Conservation (phyloP, 2,113 vertebrate genomes). For the Desmodus rotundus region DNA sequence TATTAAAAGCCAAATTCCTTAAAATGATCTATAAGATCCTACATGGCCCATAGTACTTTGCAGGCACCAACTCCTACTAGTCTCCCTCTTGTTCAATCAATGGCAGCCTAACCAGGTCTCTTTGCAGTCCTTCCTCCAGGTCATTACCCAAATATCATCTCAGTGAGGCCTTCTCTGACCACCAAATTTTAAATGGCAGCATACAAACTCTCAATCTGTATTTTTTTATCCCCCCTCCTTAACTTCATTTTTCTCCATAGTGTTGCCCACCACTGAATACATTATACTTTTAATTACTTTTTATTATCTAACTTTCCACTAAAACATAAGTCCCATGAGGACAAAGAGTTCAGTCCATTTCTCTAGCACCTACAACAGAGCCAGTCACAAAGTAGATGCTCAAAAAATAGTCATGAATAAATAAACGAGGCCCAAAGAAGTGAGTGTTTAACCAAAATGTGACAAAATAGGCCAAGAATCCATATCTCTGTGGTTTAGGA, state of each 20-base stretch:
- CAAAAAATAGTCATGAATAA: neutral
- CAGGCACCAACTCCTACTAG: neutral
- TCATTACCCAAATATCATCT: neutral
- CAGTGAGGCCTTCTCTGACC: neutral
- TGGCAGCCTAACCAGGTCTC: neutral
- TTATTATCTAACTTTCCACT: neutral
- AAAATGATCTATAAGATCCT: neutral
- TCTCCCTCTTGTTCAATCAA: neutral
- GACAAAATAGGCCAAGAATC: neutral
- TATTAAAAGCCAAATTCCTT: neutral
- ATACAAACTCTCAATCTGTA: neutral
- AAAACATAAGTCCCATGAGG: neutral
- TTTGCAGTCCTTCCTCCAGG: neutral
- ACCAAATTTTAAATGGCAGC: neutral
- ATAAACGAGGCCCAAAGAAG: neutral
- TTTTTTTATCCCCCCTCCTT: neutral
- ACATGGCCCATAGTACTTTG: neutral
- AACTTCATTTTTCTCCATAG: neutral
- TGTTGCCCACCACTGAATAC: neutral
- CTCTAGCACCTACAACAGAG: neutral
- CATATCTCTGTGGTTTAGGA: neutral
- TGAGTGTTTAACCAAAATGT: neutral
- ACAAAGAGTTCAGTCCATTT: neutral
- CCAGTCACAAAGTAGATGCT: neutral
- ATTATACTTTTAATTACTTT: neutral